Evolutionary conservation across 2,113 vertebrate species (phyloP), one percentile per base, ranked within the genome.

Genomic region (Cyanoderma ruficeps): DNA sequence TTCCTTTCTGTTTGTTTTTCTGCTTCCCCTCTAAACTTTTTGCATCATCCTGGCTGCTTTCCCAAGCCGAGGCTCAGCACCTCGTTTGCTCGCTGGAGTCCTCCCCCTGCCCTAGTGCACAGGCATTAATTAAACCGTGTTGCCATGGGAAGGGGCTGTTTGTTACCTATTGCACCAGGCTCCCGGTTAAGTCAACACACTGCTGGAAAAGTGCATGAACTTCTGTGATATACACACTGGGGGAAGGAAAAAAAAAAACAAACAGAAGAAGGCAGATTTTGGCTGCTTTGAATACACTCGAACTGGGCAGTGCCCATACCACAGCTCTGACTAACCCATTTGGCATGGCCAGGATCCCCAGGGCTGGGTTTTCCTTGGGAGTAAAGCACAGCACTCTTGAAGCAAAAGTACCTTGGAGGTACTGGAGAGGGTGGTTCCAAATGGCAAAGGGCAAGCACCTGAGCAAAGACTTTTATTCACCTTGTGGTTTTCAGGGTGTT

Each of bases 11-110:
- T 97, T 98, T 97, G 88, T 95, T 97, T 97, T 89, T 70, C 95
- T 78, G 83, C 87, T 97, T 97, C 94, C 95, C 96, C 87, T 97
- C 94, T 96, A 97, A 97, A 97, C 92, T 96, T 95, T 97, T 96
- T 97, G 93, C 97, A 96, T 97, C 96, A 95, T 90, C 63, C 86
- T 97, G 98, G 97, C 97, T 53, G 61, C 72, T 57, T 93, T 97
- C 95, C 97, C 44, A 15, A 94, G 75, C 74, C 21, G 60, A 9
- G 55, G 92, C 87, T 96, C 64, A 39, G 82, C 2, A 2, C 83
- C 56, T 19, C 4, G 8, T 84, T 78, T 21, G 31, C 83, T 94
- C 2, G 0, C 76, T 41, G 82, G 63, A 93, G 80, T 49, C 75
- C 92, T 92, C 30, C 17, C 70, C 5, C 85, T 95, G 88, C 87